Conservation (phyloP, 1,140 invertebrate genomes). For the Aplysia californica region DNA sequence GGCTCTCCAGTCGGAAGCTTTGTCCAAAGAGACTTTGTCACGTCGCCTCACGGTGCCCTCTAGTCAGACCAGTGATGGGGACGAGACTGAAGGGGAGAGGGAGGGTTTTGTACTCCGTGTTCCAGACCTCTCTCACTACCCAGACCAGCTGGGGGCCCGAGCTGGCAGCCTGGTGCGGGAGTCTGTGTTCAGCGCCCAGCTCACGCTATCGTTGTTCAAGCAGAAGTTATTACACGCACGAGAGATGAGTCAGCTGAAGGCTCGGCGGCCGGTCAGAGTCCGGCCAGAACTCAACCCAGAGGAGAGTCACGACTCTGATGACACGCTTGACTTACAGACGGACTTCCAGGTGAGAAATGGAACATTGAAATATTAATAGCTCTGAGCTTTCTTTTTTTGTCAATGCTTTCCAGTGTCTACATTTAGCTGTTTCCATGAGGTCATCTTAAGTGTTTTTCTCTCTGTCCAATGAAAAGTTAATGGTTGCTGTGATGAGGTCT, state of each 20-base stretch:
- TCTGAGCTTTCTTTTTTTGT: no score
- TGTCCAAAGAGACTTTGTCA: slow-evolving; percentile 41
- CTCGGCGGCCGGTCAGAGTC: slow-evolving; percentile 33
- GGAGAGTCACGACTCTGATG: slow-evolving; percentile 46
- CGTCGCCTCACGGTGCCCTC: background rate
- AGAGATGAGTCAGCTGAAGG: slow-evolving; percentile 48
- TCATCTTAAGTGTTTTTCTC: no score
- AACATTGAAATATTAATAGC: no score
- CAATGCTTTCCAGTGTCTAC: no score
- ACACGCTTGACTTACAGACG: slow-evolving; percentile 28
- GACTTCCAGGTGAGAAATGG: slow-evolving; percentile 27
- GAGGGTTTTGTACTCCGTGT: background rate
- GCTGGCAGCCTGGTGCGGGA: slow-evolving; percentile 46
- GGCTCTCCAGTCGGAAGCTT: slow-evolving; percentile 47
- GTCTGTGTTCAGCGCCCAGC: slow-evolving; percentile 53
- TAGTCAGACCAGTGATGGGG: background rate
- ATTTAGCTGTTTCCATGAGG: no score
- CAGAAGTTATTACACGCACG: slow-evolving; percentile 51
- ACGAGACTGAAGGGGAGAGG: background rate
- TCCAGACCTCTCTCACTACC: slow-evolving; percentile 39
- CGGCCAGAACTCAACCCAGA: slow-evolving; percentile 34
- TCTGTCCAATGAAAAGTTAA: no score
- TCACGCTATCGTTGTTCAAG: slow-evolving; percentile 58
- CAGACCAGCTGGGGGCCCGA: slow-evolving; percentile 32
- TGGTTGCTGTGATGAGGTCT: no score